A percentile compares a stretch with the other conserved stretches of the same genome.
Conservation (phyloP, 2,888 invertebrate species). For the Philonicus albiceps region DNA sequence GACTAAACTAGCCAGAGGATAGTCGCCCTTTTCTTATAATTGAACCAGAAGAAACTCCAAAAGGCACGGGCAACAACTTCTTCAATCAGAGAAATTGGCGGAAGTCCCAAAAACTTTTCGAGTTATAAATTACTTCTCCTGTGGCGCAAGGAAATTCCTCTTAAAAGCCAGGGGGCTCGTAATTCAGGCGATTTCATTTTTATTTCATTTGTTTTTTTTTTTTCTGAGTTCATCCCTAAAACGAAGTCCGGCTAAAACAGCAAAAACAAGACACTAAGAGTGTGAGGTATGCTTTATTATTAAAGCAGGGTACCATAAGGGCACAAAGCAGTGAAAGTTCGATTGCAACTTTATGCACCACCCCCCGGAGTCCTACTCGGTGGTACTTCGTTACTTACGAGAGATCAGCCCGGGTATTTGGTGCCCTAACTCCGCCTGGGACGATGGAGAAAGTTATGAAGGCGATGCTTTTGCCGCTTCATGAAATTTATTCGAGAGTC, state of each 20-base stretch:
- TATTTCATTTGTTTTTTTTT: no score
- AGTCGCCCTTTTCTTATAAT: not conserved
- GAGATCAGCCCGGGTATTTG: not conserved
- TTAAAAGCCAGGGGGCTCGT: not conserved
- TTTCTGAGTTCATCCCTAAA: not conserved
- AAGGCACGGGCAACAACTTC: conserved; percentile 42
- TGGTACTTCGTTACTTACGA: not conserved
- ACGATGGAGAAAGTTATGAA: conserved; percentile 12
- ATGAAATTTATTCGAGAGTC: conserved; percentile 9
- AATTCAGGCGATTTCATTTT: not conserved
- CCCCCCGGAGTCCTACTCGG: not conserved
- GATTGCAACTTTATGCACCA: not conserved
- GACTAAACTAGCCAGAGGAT: not conserved
- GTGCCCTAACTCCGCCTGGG: not conserved
- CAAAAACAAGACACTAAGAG: not conserved
- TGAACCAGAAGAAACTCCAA: not conserved
- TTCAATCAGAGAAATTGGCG: conserved; percentile 47
- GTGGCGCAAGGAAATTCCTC: not conserved
- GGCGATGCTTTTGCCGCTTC: conserved; percentile 1
- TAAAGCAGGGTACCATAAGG: not conserved
- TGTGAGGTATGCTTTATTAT: not conserved
- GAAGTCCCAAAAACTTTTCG: conserved; percentile 45
- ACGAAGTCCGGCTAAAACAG: not conserved
- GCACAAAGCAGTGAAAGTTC: conserved; percentile 23
- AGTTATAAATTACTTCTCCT: conserved; percentile 27